Conservation (phyloP, 2,888 invertebrate species). For the Hirtodrosophila trivittata region DNA sequence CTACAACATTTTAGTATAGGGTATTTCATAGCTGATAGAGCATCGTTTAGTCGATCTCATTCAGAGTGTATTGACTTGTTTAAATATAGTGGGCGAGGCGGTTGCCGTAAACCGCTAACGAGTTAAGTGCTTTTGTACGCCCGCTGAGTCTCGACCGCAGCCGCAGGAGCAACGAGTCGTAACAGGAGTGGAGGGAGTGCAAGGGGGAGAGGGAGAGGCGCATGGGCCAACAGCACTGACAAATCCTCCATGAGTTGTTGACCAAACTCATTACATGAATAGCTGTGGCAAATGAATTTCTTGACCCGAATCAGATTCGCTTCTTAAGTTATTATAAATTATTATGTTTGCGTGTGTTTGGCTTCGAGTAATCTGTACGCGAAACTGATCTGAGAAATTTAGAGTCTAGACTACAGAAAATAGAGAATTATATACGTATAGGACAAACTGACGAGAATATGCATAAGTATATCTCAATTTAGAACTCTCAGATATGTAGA, state of each 20-base stretch:
- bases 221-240: slow-evolving; percentile 37
- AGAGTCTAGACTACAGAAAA: too few species aligned
- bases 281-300: slow-evolving; percentile 40
- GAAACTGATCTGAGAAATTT: too few species aligned
- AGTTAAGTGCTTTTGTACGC: slow-evolving; percentile 76
- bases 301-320: slow-evolving; percentile 55
- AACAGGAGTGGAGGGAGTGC: not conserved
- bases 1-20: too few species aligned
- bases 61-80: slow-evolving; percentile 46
- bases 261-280: slow-evolving; percentile 71
- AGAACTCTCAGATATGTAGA: too few species aligned
- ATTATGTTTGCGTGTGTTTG: slow-evolving; percentile 11
- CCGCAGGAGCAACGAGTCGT: slow-evolving; percentile 22
- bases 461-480: too few species aligned
- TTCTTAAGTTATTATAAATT: slow-evolving; percentile 35
- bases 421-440: too few species aligned
- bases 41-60: not conserved
- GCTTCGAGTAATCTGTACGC: slow-evolving; percentile 18
- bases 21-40: too few species aligned
- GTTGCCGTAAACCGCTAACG: slow-evolving; percentile 75
- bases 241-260: slow-evolving; percentile 75
- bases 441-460: too few species aligned
- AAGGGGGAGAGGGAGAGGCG: not conserved
- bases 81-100: slow-evolving; percentile 67
- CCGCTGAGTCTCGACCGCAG: slow-evolving; percentile 63